These are phyloP conservation scores for Lucifuga dentata DNA, from an alignment of 2,113 vertebrate species.

Conservation along the genomic window DNA sequence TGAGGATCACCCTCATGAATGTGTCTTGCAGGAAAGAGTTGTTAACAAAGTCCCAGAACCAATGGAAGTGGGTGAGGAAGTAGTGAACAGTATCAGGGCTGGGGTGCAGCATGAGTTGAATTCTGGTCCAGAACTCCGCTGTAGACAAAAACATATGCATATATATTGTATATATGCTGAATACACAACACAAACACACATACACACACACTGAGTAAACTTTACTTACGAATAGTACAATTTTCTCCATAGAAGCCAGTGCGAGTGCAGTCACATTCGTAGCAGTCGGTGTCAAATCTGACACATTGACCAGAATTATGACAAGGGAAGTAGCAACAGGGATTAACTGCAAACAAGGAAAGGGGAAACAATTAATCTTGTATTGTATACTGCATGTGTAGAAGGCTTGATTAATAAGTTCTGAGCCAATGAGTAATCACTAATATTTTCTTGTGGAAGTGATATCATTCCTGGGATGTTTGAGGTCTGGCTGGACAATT, in stretches of 20 bases:
- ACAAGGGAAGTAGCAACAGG: conserved; percentile 95
- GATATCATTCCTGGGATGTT: no score
- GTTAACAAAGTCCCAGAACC: conserved; percentile 93
- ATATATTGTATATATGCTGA: no score
- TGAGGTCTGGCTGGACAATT: no score
- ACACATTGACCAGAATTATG: conserved; percentile 91
- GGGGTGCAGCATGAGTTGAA: conserved; percentile 85
- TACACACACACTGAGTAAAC: conserved; percentile 30
- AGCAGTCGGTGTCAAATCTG: conserved; percentile 80
- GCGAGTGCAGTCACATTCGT: conserved; percentile 92
- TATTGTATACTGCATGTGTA: background rate
- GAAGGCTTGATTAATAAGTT: no score
- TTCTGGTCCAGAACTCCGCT: conserved; percentile 90
- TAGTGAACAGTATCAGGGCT: conserved; percentile 84
- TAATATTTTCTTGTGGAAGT: no score
- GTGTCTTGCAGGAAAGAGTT: conserved; percentile 85
- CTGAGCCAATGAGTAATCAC: no score
- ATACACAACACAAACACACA: background rate
- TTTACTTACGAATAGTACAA: conserved; percentile 91
- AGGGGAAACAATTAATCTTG: background rate
- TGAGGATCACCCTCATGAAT: conserved; percentile 91
- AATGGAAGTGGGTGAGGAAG: conserved; percentile 89
- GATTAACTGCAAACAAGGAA: conserved; percentile 86
- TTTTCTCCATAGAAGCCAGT: conserved; percentile 90
- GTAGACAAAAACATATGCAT: background rate